A percentile compares a stretch with the other conserved stretches of the same genome.
phyloP scores from a whole-genome alignment of 2,113 vertebrate genomes.

The Oreamnos americanus region DNA sequence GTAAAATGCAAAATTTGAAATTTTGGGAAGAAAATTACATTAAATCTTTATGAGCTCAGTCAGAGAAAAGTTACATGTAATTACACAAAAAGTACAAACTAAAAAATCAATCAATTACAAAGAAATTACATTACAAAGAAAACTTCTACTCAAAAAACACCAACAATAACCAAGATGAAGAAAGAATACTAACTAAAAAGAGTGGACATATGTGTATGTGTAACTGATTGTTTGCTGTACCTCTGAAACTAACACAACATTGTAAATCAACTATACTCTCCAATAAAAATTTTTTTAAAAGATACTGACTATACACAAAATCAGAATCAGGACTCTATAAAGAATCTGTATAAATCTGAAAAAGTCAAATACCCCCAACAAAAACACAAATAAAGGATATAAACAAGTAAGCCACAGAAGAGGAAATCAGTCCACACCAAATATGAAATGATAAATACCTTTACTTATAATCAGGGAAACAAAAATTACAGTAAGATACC shows the following conservation, averaged over 20 bases:
- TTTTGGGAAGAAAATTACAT: background rate
- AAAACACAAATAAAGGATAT: background rate
- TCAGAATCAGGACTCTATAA: background rate
- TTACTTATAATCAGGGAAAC: background rate
- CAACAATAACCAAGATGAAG: background rate
- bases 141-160: background rate
- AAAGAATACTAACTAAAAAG: background rate
- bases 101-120: background rate
- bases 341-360: background rate
- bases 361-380: background rate
- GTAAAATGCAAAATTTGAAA: background rate
- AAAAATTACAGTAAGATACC: background rate
- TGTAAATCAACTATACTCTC: background rate
- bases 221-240: background rate
- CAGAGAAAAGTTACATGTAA: background rate
- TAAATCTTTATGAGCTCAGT: background rate
- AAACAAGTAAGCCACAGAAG: background rate
- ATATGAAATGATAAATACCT: background rate
- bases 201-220: background rate
- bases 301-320: background rate
- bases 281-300: background rate
- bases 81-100: background rate
- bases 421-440: background rate
- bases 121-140: background rate
- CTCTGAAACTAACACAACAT: background rate